A percentile compares a stretch with the other conserved stretches of the same genome.
Evolutionary conservation across 2,888 invertebrate species (phyloP).

Genomic region (Yponomeuta evonymella): DNA sequence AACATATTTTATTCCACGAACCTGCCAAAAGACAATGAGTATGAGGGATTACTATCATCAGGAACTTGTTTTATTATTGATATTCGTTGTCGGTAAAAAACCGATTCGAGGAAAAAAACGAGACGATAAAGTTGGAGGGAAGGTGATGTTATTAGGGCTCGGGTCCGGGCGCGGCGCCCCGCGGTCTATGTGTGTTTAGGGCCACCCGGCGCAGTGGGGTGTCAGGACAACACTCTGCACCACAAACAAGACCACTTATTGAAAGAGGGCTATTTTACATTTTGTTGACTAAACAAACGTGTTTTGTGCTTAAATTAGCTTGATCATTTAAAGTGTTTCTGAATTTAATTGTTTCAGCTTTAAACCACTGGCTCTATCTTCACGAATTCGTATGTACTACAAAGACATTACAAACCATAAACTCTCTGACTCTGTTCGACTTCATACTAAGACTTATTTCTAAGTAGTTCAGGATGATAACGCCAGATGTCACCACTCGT

Average conservation of each 20-base stretch:
- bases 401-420: not conserved
- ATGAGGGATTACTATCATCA: slow-evolving; percentile 75
- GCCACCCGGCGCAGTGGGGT: slow-evolving; percentile 43
- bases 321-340: not conserved
- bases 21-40: slow-evolving; percentile 76
- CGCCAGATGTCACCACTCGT: not conserved
- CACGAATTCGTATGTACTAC: not conserved
- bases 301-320: not conserved
- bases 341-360: no score
- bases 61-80: slow-evolving; percentile 67
- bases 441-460: not conserved
- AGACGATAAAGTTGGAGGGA: slow-evolving; percentile 67
- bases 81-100: slow-evolving; percentile 64
- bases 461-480: not conserved
- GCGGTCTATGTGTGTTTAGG: slow-evolving; percentile 74
- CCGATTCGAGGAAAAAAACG: slow-evolving; percentile 57
- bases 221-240: slow-evolving; percentile 29
- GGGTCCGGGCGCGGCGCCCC: slow-evolving; percentile 63
- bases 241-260: slow-evolving; percentile 51
- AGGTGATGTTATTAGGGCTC: slow-evolving; percentile 67
- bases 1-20: slow-evolving; percentile 74
- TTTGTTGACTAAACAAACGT: slow-evolving; percentile 66
- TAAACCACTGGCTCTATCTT: not conserved
- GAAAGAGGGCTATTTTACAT: slow-evolving; percentile 66
- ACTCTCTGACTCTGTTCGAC: no score